Base-by-base conservation (phyloP, 2,113 vertebrate species). In the Steatornis caripensis region DNA sequence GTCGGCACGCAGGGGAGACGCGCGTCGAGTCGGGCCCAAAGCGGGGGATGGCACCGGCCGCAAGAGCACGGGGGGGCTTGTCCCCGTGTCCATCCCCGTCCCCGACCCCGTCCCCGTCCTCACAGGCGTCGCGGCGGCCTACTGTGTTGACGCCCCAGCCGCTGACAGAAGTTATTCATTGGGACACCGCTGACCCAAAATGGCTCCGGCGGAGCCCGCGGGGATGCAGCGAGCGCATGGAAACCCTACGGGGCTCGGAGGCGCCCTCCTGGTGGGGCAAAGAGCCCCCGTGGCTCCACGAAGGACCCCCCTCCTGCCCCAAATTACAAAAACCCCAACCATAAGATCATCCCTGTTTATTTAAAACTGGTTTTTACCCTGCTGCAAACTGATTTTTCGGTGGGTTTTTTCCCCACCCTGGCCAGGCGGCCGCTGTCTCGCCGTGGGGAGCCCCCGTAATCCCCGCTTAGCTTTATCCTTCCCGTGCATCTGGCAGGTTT, bases 401-500 rank as follows among this genome's bases (percentile, higher is more conserved):
- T 10, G n/a, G n/a, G n/a, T n/a, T 37, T 4, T 23, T 3, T 57
- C 55, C 48, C 37, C 68, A 12, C 12, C 11, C 55, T 5, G 12
- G 13, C 15, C 36, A 10, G 26, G 12, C 11, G 2, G 41, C 78
- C 9, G 4, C 36, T 21, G 11, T 51, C 46, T 87, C 4, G 11
- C 57, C 2, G 2, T 10, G 43, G 69, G 86, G 76, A 90, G 37
- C 69, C 49, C 86, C 61, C 43, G 68, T 95, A 93, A 95, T 93
- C 95, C 92, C 55, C 0, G 37, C 48, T 97, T 29, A 46, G 41
- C 75, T 36, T 89, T 82, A 94, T 91, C 89, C 78, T 1, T 32
- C 49, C 76, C 34, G 8, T 66, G 85, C 94, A 89, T 92, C 95
- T 94, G 94, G 93, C 82, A n/a, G 81, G 60, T 68, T 43, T 60